A percentile compares a stretch with the other conserved stretches of the same genome.
Evolutionary conservation across 2,113 vertebrate species (phyloP).

Genomic region (Synchiropus splendidus): DNA sequence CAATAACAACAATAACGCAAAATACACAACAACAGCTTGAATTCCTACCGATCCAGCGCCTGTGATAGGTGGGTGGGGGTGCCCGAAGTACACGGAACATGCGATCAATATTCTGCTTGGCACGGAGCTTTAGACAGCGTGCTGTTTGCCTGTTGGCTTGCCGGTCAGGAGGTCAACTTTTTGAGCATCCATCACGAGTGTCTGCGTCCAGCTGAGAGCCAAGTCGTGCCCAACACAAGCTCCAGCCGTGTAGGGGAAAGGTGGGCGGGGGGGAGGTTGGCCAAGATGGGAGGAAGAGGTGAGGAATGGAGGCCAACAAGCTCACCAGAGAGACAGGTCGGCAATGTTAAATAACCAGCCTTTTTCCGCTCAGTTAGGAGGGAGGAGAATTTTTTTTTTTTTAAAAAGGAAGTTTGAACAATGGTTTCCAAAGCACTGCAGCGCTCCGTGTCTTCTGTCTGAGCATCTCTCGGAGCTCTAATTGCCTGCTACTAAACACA

Average conservation of each 20-base stretch:
- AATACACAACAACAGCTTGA: constrained; percentile 45
- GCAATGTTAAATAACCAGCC: constrained; percentile 44
- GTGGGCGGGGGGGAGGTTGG: constrained; percentile 5
- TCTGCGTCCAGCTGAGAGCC: constrained; percentile 38
- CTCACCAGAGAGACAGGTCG: constrained; percentile 33
- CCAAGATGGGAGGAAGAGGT: constrained; percentile 7
- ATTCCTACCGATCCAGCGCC: constrained; percentile 48
- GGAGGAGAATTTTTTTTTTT: too few species aligned
- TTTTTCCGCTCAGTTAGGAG: constrained; percentile 16
- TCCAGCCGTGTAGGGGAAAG: constrained; percentile 31
- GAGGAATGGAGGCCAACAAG: constrained; percentile 37
- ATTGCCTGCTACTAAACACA: constrained; percentile 30
- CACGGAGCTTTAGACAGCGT: constrained; percentile 57
- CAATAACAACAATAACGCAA: constrained; percentile 54
- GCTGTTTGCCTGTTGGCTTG: constrained; percentile 55
- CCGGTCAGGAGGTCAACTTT: constrained; percentile 54
- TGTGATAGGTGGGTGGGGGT: constrained; percentile 2
- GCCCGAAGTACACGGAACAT: constrained; percentile 50
- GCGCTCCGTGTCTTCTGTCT: constrained; percentile 25
- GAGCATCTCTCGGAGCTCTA: constrained; percentile 30
- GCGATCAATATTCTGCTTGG: constrained; percentile 69
- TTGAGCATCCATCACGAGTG: constrained; percentile 59
- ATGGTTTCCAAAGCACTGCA: constrained; percentile 26
- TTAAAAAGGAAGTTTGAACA: constrained; percentile 24
- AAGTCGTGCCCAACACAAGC: constrained; percentile 35